These are phyloP conservation scores for Serranus cabrilla DNA, from an alignment of 2,797 vertebrate genomes.

Conservation along the genomic window DNA sequence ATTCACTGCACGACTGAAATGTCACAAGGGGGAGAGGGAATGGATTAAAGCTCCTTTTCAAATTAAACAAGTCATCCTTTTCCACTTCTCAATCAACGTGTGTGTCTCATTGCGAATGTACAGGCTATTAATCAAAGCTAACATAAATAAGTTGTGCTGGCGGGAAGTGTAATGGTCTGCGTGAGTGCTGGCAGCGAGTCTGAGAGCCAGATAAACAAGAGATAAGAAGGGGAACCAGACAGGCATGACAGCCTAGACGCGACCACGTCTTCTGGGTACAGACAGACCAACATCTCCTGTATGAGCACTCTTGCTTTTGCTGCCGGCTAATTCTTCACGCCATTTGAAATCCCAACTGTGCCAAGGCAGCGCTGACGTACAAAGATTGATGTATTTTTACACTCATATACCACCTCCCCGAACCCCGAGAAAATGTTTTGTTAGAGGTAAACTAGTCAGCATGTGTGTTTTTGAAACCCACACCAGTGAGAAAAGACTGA, in stretches of 20 bases:
- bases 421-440: slow-evolving; percentile 60
- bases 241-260: slow-evolving; percentile 24
- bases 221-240: slow-evolving; percentile 59
- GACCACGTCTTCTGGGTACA: slow-evolving; percentile 32
- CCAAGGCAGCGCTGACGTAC: slow-evolving; percentile 60
- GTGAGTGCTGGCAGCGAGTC: slow-evolving; percentile 52
- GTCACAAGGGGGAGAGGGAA: slow-evolving; percentile 44
- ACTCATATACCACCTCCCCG: slow-evolving; percentile 6
- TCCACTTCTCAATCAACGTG: slow-evolving; percentile 42
- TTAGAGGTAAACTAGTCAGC: slow-evolving; percentile 72
- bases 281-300: slow-evolving; percentile 10
- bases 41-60: slow-evolving; percentile 39
- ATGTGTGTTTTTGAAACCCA: slow-evolving; percentile 79
- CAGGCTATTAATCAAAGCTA: slow-evolving; percentile 70
- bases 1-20: slow-evolving; percentile 40
- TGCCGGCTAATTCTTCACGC: slow-evolving; percentile 22
- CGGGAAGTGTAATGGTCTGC: slow-evolving; percentile 38
- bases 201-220: slow-evolving; percentile 61
- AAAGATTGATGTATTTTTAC: slow-evolving; percentile 70
- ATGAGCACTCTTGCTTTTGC: slow-evolving; percentile 13
- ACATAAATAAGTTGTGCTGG: slow-evolving; percentile 62
- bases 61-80: slow-evolving; percentile 53
- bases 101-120: slow-evolving; percentile 44
- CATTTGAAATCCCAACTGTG: slow-evolving; percentile 58
- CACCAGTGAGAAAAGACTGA: slow-evolving; percentile 73